Percentiles rank a stretch among this genome's conserved stretches.
These are phyloP conservation scores for Drosophila parthenogenetica DNA, from an alignment of 2,888 invertebrate genomes.

Conservation along the genomic window DNA sequence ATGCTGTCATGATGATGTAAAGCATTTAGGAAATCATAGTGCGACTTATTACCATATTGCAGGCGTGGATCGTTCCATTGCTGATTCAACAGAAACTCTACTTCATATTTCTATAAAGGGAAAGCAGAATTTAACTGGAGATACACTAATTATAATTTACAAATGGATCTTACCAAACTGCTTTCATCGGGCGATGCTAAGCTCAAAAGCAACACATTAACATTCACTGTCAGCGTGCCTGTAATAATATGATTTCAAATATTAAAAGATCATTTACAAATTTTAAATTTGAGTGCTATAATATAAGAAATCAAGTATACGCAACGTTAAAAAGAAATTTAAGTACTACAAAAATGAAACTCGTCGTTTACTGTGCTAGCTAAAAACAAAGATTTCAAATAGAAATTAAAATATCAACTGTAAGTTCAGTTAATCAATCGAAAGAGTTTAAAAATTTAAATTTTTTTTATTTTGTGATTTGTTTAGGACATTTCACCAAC, in stretches of 20 bases:
- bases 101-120: conserved; percentile 94
- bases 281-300: not conserved
- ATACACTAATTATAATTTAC: not conserved
- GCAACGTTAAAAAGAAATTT: conserved; percentile 14
- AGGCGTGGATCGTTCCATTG: conserved; percentile 97
- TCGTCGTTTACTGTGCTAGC: conserved; percentile 6
- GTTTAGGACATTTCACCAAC: conserved; percentile 77
- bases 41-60: conserved; percentile 94
- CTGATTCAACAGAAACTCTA: conserved; percentile 96
- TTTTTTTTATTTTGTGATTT: conserved; percentile 29
- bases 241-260: conserved; percentile 60
- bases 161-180: conserved; percentile 91
- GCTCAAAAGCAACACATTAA: conserved; percentile 96
- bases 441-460: not conserved
- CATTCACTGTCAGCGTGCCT: conserved; percentile 97
- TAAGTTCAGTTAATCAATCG: conserved; percentile 14
- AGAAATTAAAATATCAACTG: conserved; percentile 14
- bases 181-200: conserved; percentile 98
- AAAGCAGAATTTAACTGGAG: not conserved
- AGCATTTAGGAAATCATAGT: conserved; percentile 95
- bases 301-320: conserved; percentile 13
- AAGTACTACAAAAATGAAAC: conserved; percentile 17
- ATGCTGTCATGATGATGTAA: conserved; percentile 96
- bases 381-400: conserved; percentile 17
- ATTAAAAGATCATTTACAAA: not conserved